Conservation (phyloP, 2,888 invertebrate genomes). For the Azorinus chamasolen region DNA sequence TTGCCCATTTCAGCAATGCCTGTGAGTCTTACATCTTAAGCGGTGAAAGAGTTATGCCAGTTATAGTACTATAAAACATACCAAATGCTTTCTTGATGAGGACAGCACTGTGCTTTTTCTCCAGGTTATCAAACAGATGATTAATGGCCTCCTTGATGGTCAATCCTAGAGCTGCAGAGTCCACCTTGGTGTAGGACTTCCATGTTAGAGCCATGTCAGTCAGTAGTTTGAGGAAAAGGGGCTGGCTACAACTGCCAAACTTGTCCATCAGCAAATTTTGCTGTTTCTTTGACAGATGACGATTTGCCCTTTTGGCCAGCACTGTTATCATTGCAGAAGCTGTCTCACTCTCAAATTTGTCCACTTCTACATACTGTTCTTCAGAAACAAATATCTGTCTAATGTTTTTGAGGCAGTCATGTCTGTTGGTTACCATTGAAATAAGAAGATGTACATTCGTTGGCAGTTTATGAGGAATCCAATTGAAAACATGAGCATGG, state of each 20-base stretch:
- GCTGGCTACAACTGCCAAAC: slow-evolving; percentile 66
- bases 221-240: slow-evolving; percentile 77
- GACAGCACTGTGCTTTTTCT: slow-evolving; percentile 73
- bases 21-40: too few relatives aligned
- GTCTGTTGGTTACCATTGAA: slow-evolving; percentile 69
- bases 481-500: slow-evolving; percentile 73
- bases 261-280: slow-evolving; percentile 67
- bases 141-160: slow-evolving; percentile 72
- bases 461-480: slow-evolving; percentile 77
- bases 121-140: slow-evolving; percentile 72
- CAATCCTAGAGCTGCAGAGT: slow-evolving; percentile 59
- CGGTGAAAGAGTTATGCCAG: too few relatives aligned
- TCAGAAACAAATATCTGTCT: slow-evolving; percentile 46
- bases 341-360: slow-evolving; percentile 48
- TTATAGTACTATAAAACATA: too few relatives aligned
- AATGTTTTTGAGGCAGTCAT: slow-evolving; percentile 67
- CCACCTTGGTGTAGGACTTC: slow-evolving; percentile 72
- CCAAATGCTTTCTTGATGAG: slow-evolving; percentile 75
- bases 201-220: slow-evolving; percentile 73
- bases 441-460: slow-evolving; percentile 72
- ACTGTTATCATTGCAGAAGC: slow-evolving; percentile 66
- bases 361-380: slow-evolving; percentile 70
- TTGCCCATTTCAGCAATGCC: too few relatives aligned
- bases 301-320: slow-evolving; percentile 43
- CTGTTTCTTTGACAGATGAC: slow-evolving; percentile 73